These are phyloP conservation scores for Mesocentrotus franciscanus DNA, from an alignment of 53 echinoderm and acorn worm species.

Conservation along the genomic window DNA sequence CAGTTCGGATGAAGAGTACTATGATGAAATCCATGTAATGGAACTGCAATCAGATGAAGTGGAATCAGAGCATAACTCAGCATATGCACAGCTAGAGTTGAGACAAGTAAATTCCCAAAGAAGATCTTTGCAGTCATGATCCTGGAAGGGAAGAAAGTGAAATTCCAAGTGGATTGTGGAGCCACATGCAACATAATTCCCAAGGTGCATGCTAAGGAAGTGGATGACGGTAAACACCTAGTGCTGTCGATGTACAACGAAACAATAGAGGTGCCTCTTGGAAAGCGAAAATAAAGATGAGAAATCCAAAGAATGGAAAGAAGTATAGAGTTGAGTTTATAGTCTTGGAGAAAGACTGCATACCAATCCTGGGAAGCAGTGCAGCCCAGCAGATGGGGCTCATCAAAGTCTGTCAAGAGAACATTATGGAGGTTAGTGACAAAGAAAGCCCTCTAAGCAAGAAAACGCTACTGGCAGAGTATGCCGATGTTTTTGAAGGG, in stretches of 20 bases:
- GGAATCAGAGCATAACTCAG: too few relatives aligned
- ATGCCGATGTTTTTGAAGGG: too few relatives aligned
- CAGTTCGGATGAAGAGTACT: neutral
- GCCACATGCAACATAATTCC: conserved; percentile 65
- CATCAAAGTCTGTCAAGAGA: too few relatives aligned
- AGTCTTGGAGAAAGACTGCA: too few relatives aligned
- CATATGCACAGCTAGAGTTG: too few relatives aligned
- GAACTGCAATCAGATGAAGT: too few relatives aligned
- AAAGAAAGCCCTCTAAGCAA: too few relatives aligned
- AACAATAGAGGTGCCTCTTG: neutral
- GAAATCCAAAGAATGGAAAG: neutral
- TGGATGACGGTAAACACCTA: neutral
- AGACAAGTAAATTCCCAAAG: neutral
- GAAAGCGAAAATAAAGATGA: neutral
- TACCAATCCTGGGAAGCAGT: too few relatives aligned
- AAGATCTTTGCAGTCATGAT: conserved; percentile 34
- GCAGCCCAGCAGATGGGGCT: too few relatives aligned
- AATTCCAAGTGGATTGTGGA: conserved; percentile 71
- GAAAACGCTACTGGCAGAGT: too few relatives aligned
- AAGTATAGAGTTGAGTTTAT: neutral
- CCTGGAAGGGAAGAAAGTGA: conserved; percentile 50
- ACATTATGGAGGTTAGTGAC: too few relatives aligned
- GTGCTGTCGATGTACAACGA: neutral
- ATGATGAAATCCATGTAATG: too few relatives aligned
- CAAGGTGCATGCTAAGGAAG: neutral